Evolutionary conservation across 2,113 vertebrate genomes (phyloP).

Genomic region (Ochotona princeps): DNA sequence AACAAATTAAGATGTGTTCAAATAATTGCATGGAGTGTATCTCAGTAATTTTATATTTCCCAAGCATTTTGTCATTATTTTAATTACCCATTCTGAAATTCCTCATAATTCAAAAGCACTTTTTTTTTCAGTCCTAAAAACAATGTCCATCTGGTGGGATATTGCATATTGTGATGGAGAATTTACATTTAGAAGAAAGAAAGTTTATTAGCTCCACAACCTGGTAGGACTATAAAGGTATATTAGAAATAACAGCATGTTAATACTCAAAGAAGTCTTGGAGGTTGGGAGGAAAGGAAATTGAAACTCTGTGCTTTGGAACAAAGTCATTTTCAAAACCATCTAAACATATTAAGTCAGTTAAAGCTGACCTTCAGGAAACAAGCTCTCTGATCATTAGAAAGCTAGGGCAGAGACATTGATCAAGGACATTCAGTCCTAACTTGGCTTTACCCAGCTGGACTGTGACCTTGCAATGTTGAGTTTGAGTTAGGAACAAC

Average conservation of each 20-base stretch:
- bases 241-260: background rate
- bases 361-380: background rate
- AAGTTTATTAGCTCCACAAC: background rate
- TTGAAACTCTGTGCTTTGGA: slow-evolving; percentile 27
- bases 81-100: slow-evolving; percentile 36
- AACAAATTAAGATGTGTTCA: slow-evolving; percentile 36
- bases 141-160: background rate
- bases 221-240: background rate
- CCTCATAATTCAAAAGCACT: background rate
- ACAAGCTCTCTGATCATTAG: background rate
- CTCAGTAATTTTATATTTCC: slow-evolving; percentile 49
- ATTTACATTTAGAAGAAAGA: slow-evolving; percentile 9
- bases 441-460: background rate
- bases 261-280: background rate
- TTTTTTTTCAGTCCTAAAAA: background rate
- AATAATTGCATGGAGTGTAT: slow-evolving; percentile 48
- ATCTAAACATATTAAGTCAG: background rate
- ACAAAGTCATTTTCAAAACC: background rate
- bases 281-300: background rate
- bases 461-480: background rate
- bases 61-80: slow-evolving; percentile 22
- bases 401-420: background rate
- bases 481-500: background rate
- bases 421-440: background rate
- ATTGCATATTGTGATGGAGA: background rate